These are phyloP conservation scores for Papilio protenor DNA, from an alignment of 2,888 invertebrate species.

Conservation along the genomic window DNA sequence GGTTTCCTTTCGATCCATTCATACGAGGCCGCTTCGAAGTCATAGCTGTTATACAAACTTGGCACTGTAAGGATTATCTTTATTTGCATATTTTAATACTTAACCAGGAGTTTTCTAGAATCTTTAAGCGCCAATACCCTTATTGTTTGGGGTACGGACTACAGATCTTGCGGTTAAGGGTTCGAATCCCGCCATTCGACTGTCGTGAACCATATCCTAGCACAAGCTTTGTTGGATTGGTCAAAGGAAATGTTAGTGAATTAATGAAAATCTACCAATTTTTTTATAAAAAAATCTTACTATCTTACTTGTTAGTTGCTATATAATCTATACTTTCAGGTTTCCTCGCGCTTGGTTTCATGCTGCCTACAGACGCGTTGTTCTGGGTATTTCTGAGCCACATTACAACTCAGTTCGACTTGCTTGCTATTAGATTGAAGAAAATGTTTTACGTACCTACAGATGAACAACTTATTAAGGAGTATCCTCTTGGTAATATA, in stretches of 20 bases:
- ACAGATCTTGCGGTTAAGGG: no score
- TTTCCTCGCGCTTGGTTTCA: slow-evolving; percentile 64
- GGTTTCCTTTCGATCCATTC: slow-evolving; percentile 72
- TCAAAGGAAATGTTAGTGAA: no score
- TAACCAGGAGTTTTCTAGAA: no score
- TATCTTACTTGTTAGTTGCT: not conserved
- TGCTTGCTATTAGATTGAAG: slow-evolving; percentile 63
- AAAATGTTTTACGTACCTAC: slow-evolving; percentile 61
- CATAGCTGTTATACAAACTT: slow-evolving; percentile 60
- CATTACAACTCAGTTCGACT: slow-evolving; percentile 69
- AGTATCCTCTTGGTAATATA: slow-evolving; percentile 67
- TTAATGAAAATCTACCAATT: no score
- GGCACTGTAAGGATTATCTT: slow-evolving; percentile 63
- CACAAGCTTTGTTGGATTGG: no score
- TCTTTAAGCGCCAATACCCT: no score
- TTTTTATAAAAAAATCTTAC: no score
- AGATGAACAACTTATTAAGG: slow-evolving; percentile 60
- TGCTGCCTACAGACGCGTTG: slow-evolving; percentile 67
- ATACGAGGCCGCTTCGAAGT: slow-evolving; percentile 57
- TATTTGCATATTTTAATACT: not conserved
- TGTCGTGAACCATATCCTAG: no score
- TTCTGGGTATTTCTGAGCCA: slow-evolving; percentile 70
- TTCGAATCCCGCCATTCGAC: no score
- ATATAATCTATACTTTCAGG: slow-evolving; percentile 54
- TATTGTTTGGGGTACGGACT: no score